These are phyloP conservation scores for Brachyrhaphis roseni DNA, from an alignment of 2,797 vertebrate genomes.

Conservation along the genomic window DNA sequence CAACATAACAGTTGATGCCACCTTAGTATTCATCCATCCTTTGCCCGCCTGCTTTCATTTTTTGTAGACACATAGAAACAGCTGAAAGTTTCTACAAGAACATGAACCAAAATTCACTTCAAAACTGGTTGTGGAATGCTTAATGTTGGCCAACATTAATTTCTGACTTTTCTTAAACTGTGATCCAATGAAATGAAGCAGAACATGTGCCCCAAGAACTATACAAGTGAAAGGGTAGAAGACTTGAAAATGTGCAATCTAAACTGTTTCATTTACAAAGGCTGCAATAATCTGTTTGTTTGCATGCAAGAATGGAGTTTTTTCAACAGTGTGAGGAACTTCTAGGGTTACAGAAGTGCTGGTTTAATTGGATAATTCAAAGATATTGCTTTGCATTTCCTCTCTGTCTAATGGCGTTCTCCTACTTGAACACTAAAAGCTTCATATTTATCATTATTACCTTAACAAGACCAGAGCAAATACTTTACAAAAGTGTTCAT, in stretches of 20 bases:
- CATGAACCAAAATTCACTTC: background rate
- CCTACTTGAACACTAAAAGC: slow-evolving; percentile 50
- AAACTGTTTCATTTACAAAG: slow-evolving; percentile 19
- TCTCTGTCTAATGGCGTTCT: slow-evolving; percentile 39
- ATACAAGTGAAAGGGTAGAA: background rate
- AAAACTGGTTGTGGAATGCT: background rate
- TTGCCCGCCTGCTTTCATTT: background rate
- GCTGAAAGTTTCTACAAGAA: background rate
- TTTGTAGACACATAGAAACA: background rate
- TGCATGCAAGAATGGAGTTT: slow-evolving; percentile 8
- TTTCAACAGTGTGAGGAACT: slow-evolving; percentile 29
- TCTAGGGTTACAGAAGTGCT: slow-evolving; percentile 40
- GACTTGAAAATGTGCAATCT: background rate
- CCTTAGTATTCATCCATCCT: too few relatives aligned
- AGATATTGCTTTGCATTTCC: slow-evolving; percentile 22
- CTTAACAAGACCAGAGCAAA: background rate
- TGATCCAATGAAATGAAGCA: background rate
- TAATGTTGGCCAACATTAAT: background rate
- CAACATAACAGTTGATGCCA: background rate
- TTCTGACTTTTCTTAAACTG: background rate
- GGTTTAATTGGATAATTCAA: slow-evolving; percentile 46
- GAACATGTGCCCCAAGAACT: background rate
- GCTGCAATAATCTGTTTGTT: slow-evolving; percentile 39
- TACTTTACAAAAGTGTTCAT: background rate
- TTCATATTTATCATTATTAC: slow-evolving; percentile 57